Evolutionary conservation across 2,888 invertebrate species (phyloP).

Genomic region (Torymus aiolomorphi): DNA sequence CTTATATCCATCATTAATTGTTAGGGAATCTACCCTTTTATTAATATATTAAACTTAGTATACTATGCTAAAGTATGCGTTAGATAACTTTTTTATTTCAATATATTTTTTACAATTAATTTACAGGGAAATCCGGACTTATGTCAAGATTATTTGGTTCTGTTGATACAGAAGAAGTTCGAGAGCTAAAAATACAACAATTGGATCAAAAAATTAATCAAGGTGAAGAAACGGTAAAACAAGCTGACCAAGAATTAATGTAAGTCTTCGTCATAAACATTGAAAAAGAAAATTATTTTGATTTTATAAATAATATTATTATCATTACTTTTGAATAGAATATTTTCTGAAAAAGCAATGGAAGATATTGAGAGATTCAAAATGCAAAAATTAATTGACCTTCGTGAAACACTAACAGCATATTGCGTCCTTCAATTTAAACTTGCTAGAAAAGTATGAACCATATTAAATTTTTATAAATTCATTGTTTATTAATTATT

Average conservation of each 20-base stretch:
- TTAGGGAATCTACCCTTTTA: no score
- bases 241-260: constrained; percentile 80
- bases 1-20: no score
- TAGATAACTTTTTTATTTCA: no score
- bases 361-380: constrained; percentile 85
- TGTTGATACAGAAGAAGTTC: constrained; percentile 86
- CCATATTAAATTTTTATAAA: constrained; percentile 12
- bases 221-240: constrained; percentile 79
- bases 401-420: constrained; percentile 83
- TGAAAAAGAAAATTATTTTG: constrained; percentile 9
- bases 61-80: no score
- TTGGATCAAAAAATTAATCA: constrained; percentile 83
- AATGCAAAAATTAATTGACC: constrained; percentile 83
- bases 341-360: constrained; percentile 82
- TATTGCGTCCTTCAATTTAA: constrained; percentile 85
- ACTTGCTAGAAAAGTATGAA: constrained; percentile 83
- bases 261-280: constrained; percentile 71
- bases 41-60: no score
- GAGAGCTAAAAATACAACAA: constrained; percentile 82
- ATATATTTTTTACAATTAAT: no score
- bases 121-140: constrained; percentile 81
- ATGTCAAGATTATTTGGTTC: constrained; percentile 86
- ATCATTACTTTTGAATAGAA: constrained; percentile 76
- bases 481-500: neutral
- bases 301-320: constrained; percentile 48